Percentiles rank a stretch among this genome's conserved stretches.
Conservation (phyloP, 2,797 vertebrate genomes). For the Leuciscus waleckii region DNA sequence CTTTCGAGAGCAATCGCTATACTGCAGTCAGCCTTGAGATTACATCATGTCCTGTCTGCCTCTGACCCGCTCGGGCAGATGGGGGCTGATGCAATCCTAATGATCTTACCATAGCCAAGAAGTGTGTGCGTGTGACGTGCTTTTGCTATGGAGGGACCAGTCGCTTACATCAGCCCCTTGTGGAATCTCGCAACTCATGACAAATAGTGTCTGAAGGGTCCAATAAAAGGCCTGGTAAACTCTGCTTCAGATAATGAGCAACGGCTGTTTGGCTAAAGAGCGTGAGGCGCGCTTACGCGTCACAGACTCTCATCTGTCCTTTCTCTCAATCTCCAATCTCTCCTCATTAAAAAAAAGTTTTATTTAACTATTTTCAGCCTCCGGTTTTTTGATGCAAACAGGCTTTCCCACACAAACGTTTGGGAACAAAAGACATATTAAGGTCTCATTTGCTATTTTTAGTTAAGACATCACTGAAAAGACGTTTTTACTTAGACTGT, state of each 20-base stretch:
- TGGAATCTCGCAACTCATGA: conserved; percentile 69
- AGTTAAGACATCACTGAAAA: conserved; percentile 68
- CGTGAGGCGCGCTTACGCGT: conserved; percentile 16
- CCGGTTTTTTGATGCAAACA: conserved; percentile 23
- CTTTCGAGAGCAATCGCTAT: conserved; percentile 28
- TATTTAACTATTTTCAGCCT: conserved; percentile 59
- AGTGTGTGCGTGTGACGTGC: conserved; percentile 67
- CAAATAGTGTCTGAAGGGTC: conserved; percentile 67
- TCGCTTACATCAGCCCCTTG: conserved; percentile 68
- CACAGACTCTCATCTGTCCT: conserved; percentile 42
- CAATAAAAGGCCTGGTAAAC: conserved; percentile 65
- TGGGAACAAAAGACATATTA: conserved; percentile 56
- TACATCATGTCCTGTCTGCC: conserved; percentile 66
- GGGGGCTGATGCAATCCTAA: conserved; percentile 69
- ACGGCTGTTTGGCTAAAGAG: conserved; percentile 62
- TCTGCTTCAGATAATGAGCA: conserved; percentile 49
- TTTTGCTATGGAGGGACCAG: conserved; percentile 65
- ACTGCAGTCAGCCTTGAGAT: conserved; percentile 60
- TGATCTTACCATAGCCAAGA: conserved; percentile 65
- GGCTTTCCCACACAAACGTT: conserved; percentile 57
- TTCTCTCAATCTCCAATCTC: conserved; percentile 57
- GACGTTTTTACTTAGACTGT: conserved; percentile 68
- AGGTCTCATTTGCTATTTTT: conserved; percentile 62
- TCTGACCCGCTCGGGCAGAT: conserved; percentile 57
- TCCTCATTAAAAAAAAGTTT: conserved; percentile 64